Evolutionary conservation across 2,113 vertebrate species (phyloP), one percentile per base, ranked within the genome.

Genomic region (Emydocephalus ijimae): DNA sequence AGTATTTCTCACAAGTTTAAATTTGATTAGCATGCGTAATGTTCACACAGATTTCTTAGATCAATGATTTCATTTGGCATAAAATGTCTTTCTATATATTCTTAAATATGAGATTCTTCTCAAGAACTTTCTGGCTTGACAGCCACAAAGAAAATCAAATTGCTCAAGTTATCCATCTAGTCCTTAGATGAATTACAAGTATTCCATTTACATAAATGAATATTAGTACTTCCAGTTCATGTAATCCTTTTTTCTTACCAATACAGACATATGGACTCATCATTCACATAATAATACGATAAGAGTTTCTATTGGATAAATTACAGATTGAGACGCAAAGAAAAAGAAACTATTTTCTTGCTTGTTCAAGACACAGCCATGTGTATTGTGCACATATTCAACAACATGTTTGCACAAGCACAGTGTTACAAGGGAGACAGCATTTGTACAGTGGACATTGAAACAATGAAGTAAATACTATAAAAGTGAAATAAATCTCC

Each of bases 401-500:
- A 91, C 11, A 59, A 29, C 26, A 69, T 59, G 24, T 52, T 52
- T 45, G n/a, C 59, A 90, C 5, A 21, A 29, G 10, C 8, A 11
- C 9, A 81, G 50, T 3, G 6, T 5, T 4, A 0, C 0, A 0
- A n/a, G 56, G 69, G 86, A 26, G 26, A 8, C 5, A 4, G 11
- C 0, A 3, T n/a, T 61, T 1, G 1, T n/a, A 0, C 0, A 24
- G 0, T 5, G 39, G 74, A 64, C 61, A 57, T 2, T 11, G 69
- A 61, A 87, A 86, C 0, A 34, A 29, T 1, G 29, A 85, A 3
- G 59, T 34, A 5, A 59, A 4, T 0, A 9, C 0, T 1, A 7
- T 52, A 91, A 39, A 18, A 24, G 7, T 21, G 24, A 26, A 0
- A 85, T 12, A 50, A 5, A 90, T 39, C 57, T 6, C 14, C 74